phyloP scores from a whole-genome alignment of 2,888 invertebrate genomes.

The Drosophila testacea region DNA sequence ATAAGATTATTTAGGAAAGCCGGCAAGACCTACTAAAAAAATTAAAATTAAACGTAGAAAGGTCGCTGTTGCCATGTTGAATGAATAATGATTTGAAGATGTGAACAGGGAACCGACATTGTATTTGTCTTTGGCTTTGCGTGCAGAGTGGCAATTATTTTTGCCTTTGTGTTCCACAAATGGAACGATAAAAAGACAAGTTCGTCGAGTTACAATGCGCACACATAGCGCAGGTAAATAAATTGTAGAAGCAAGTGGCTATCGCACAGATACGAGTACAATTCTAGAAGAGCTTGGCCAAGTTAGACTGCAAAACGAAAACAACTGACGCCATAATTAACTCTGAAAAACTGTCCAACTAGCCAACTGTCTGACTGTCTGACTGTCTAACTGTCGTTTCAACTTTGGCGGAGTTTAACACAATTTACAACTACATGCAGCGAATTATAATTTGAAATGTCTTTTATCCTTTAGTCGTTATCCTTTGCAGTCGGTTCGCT shows the following conservation, averaged over 20 bases:
- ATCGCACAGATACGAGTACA: slow-evolving; percentile 22
- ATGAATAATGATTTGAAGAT: slow-evolving; percentile 43
- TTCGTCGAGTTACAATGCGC: slow-evolving; percentile 46
- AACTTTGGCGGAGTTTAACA: slow-evolving; percentile 54
- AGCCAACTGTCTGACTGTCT: slow-evolving; percentile 40
- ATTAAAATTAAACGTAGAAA: slow-evolving; percentile 53
- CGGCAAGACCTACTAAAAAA: slow-evolving; percentile 47
- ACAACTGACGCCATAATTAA: slow-evolving; percentile 67
- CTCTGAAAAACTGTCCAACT: slow-evolving; percentile 50
- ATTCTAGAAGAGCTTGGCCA: slow-evolving; percentile 33
- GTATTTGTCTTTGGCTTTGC: slow-evolving; percentile 51
- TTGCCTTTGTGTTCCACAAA: slow-evolving; percentile 34
- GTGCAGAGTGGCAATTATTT: slow-evolving; percentile 70
- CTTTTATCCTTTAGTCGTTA: slow-evolving; percentile 36
- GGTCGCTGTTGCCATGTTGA: slow-evolving; percentile 15
- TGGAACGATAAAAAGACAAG: slow-evolving; percentile 40
- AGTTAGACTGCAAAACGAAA: slow-evolving; percentile 29
- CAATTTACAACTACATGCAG: slow-evolving; percentile 65
- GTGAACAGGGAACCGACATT: slow-evolving; percentile 11
- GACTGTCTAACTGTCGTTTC: slow-evolving; percentile 30
- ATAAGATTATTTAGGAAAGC: slow-evolving; percentile 27
- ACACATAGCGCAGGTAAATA: slow-evolving; percentile 46
- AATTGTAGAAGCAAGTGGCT: slow-evolving; percentile 32
- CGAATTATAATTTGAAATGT: slow-evolving; percentile 52
- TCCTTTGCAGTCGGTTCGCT: slow-evolving; percentile 46